Evolutionary conservation across 2,113 vertebrate genomes (phyloP), one percentile per base, ranked within the genome.

Genomic region (Protomyctophum bolini): DNA sequence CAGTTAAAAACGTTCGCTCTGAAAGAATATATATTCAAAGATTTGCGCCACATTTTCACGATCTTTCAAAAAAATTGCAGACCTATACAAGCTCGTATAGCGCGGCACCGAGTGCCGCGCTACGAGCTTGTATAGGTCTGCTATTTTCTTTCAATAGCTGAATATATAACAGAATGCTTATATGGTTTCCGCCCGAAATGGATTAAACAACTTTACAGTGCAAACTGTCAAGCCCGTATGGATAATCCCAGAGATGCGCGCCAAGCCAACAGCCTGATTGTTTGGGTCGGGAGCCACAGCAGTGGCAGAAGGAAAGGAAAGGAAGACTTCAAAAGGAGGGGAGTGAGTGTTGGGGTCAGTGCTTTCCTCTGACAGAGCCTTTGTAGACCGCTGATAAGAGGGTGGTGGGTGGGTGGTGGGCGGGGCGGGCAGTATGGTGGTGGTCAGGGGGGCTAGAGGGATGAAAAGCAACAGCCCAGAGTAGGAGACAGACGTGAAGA

Each of bases 401-500:
- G 14, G 21, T 12, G 62, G 69, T 50, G 21, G 63, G 65, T 21
- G 21, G 67, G 70, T n/a, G 6, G 56, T 21, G 63, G 63, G 65
- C 66, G 21, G 21, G 33, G 33, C 33, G 33, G 33, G 33, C 33
- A 41, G 33, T 72, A 84, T 75, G 67, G 70, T 15, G 6, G 56
- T 21, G 63, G 63, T 67, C 66, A n/a, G n/a, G n/a, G n/a, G n/a
- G 67, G 77, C 54, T 66, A 50, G 72, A 67, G 28, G 50, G 70
- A 74, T 62, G 75, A 84, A 88, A 83, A 80, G 65, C 74, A 62
- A 41, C 33, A 41, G 21, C 21, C 21, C 21, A 21, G 4, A n/a
- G n/a, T n/a, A n/a, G 28, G 6, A 79, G 76, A 89, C 82, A 86
- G 87, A 83, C 71, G 66, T 77, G 70, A 70, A 88, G 78, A 89